phyloP scores from a whole-genome alignment of 2,113 vertebrate genomes.

The Phaethornis superciliosus region DNA sequence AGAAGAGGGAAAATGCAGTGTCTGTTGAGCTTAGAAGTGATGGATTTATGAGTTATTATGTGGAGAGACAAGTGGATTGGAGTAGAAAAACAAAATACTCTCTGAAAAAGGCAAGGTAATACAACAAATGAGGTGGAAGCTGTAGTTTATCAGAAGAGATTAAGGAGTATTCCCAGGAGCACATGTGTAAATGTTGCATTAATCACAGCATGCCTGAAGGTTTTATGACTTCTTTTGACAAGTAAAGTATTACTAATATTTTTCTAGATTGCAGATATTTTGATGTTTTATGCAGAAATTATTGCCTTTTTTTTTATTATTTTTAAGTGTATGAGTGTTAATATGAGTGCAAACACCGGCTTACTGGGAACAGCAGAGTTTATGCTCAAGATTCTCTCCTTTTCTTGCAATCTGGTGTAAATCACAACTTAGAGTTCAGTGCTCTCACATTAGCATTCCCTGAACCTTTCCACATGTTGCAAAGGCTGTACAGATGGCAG shows the following conservation, averaged over 20 bases:
- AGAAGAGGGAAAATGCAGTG: not conserved
- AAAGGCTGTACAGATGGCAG: not conserved
- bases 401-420: not conserved
- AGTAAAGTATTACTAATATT: slow-evolving; percentile 22
- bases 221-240: slow-evolving; percentile 1
- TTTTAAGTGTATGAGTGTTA: not conserved
- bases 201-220: slow-evolving; percentile 38
- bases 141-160: not conserved
- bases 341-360: not conserved
- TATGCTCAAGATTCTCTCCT: not conserved
- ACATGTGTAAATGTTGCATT: not conserved
- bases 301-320: not conserved
- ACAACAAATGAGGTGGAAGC: not conserved
- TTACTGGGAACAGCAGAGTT: not conserved
- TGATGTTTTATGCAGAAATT: slow-evolving; percentile 26
- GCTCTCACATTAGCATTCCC: not conserved
- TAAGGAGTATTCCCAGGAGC: not conserved
- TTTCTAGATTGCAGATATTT: slow-evolving; percentile 33
- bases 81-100: not conserved
- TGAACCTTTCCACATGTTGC: not conserved
- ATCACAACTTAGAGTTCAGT: not conserved
- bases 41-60: not conserved
- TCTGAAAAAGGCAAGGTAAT: not conserved
- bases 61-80: not conserved
- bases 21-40: not conserved